Conservation (phyloP, 2,888 invertebrate genomes). For the Norana najaformis region DNA sequence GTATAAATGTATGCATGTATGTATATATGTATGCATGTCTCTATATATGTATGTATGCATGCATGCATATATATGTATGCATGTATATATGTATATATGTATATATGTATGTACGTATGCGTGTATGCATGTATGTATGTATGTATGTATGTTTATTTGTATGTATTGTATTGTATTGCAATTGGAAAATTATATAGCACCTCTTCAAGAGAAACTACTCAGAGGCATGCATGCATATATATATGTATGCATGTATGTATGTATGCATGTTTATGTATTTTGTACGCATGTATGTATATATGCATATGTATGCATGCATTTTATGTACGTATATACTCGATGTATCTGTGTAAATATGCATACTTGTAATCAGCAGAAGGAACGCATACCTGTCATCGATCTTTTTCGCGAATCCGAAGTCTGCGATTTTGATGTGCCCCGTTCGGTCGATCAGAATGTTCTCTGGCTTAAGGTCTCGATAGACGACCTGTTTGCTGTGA, state of each 20-base stretch:
- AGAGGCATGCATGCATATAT: not conserved
- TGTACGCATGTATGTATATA: too few species aligned
- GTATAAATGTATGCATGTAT: not conserved
- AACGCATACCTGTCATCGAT: constrained; percentile 75
- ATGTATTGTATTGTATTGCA: too few species aligned
- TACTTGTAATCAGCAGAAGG: too few species aligned
- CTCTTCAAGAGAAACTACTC: too few species aligned
- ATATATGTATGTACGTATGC: too few species aligned
- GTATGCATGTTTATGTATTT: too few species aligned
- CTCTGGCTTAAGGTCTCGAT: constrained; percentile 68
- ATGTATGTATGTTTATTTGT: too few species aligned
- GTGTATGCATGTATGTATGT: too few species aligned
- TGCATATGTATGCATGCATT: too few species aligned
- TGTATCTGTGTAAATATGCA: too few species aligned
- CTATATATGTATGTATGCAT: not conserved
- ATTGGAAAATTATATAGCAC: too few species aligned
- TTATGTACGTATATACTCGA: too few species aligned
- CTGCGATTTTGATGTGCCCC: constrained; percentile 94
- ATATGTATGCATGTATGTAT: not conserved
- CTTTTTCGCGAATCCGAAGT: constrained; percentile 96
- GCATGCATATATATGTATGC: not conserved
- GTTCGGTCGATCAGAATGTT: constrained; percentile 87
- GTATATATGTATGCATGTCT: not conserved
- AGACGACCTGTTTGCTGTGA: constrained; percentile 71
- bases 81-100: not conserved